These are phyloP conservation scores for Suillia variegata DNA, from an alignment of 2,888 invertebrate species.

Conservation along the genomic window DNA sequence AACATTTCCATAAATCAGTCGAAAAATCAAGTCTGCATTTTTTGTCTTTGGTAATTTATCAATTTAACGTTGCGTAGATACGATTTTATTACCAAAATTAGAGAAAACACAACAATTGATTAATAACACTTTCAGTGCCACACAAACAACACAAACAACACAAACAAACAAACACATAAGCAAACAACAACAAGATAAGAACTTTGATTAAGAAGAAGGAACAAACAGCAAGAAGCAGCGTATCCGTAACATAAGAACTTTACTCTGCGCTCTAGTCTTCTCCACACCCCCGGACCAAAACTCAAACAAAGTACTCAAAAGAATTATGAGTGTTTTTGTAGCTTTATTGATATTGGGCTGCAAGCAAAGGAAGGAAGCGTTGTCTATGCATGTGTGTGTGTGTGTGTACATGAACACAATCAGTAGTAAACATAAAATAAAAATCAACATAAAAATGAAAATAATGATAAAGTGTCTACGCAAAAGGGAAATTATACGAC, in stretches of 20 bases:
- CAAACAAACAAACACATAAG: too few relatives aligned
- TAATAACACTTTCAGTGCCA: neutral
- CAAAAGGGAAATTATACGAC: constrained; percentile 22
- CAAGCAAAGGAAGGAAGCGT: neutral
- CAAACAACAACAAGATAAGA: too few relatives aligned
- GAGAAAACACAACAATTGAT: neutral
- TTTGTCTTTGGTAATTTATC: too few relatives aligned
- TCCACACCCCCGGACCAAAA: too few relatives aligned
- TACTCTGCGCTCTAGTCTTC: too few relatives aligned
- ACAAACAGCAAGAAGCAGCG: too few relatives aligned
- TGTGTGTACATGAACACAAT: neutral
- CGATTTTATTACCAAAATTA: neutral
- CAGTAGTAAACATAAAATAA: constrained; percentile 21
- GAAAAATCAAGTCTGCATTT: too few relatives aligned
- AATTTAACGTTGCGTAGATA: too few relatives aligned
- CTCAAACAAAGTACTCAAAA: neutral
- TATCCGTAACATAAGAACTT: too few relatives aligned
- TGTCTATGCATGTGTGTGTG: neutral
- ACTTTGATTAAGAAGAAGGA: too few relatives aligned
- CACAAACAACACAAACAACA: too few relatives aligned
- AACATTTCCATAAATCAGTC: too few relatives aligned
- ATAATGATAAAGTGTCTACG: constrained; percentile 22
- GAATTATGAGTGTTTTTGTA: neutral
- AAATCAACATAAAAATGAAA: constrained; percentile 12
- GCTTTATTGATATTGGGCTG: neutral